Evolutionary conservation across 2,797 vertebrate species (phyloP).

Genomic region (Parambassis ranga): DNA sequence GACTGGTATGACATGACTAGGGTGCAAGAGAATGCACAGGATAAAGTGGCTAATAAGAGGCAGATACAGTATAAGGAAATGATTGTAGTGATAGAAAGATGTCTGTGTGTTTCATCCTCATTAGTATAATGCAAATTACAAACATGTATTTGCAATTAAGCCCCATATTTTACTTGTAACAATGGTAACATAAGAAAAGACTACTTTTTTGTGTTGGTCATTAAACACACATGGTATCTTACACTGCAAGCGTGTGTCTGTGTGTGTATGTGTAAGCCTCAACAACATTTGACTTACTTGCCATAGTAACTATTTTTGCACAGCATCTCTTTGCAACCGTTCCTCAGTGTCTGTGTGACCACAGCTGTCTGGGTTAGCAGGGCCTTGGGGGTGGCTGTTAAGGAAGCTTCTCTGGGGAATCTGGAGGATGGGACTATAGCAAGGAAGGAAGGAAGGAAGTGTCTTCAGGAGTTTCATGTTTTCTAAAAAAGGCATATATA

Average conservation of each 20-base stretch:
- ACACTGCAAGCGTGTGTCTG: neutral
- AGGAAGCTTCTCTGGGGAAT: slow-evolving; percentile 40
- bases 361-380: slow-evolving; percentile 20
- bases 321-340: slow-evolving; percentile 17
- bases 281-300: slow-evolving; percentile 4
- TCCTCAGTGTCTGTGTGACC: slow-evolving; percentile 22
- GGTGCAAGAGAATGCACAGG: too few relatives aligned
- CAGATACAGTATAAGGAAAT: too few relatives aligned
- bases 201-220: neutral
- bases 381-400: slow-evolving; percentile 33
- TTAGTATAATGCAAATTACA: slow-evolving; percentile 19
- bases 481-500: slow-evolving; percentile 25
- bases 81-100: neutral
- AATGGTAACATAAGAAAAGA: slow-evolving; percentile 1
- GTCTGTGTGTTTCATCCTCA: neutral
- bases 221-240: neutral
- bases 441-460: neutral
- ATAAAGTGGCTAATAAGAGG: too few relatives aligned
- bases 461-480: slow-evolving; percentile 20
- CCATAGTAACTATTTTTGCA: slow-evolving; percentile 42
- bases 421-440: neutral
- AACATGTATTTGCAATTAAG: slow-evolving; percentile 30
- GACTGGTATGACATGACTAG: too few relatives aligned
- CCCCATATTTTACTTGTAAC: slow-evolving; percentile 29
- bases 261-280: neutral